A percentile compares a stretch with the other conserved stretches of the same genome.
Conservation (phyloP, 2,888 invertebrate species). For the Diarsia brunnea region DNA sequence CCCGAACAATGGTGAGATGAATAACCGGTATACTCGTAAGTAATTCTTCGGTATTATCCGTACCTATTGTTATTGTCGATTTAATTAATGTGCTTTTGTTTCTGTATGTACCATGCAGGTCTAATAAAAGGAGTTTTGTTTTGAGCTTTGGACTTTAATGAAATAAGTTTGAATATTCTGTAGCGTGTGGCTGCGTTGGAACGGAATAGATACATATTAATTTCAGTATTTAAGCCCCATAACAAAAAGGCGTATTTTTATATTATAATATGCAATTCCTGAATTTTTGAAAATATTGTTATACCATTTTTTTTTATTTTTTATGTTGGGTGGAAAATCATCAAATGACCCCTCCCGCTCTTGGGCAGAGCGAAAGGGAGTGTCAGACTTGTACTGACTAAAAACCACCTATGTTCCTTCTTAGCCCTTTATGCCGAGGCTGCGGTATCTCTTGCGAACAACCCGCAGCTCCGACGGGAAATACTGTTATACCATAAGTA, state of each 20-base stretch:
- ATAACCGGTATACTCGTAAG: conserved; percentile 42
- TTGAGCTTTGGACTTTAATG: conserved; percentile 15
- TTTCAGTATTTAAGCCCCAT: background rate
- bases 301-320: too few relatives aligned
- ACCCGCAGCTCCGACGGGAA: too few relatives aligned
- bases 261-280: too few relatives aligned
- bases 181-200: background rate
- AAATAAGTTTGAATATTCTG: background rate
- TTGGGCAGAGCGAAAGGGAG: too few relatives aligned
- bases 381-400: too few relatives aligned
- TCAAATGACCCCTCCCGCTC: too few relatives aligned
- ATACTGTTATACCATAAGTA: background rate
- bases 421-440: too few relatives aligned
- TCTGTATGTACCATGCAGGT: conserved; percentile 6
- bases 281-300: background rate
- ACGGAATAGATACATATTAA: accelerated
- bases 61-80: conserved; percentile 42
- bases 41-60: conserved; percentile 41
- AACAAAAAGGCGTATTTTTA: too few relatives aligned
- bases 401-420: too few relatives aligned
- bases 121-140: conserved; percentile 18
- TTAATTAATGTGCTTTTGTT: conserved; percentile 52
- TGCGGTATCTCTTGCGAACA: too few relatives aligned
- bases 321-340: too few relatives aligned
- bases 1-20: conserved; percentile 49